These are phyloP conservation scores for Daboia siamensis DNA, from an alignment of 2,113 vertebrate species.

Conservation along the genomic window DNA sequence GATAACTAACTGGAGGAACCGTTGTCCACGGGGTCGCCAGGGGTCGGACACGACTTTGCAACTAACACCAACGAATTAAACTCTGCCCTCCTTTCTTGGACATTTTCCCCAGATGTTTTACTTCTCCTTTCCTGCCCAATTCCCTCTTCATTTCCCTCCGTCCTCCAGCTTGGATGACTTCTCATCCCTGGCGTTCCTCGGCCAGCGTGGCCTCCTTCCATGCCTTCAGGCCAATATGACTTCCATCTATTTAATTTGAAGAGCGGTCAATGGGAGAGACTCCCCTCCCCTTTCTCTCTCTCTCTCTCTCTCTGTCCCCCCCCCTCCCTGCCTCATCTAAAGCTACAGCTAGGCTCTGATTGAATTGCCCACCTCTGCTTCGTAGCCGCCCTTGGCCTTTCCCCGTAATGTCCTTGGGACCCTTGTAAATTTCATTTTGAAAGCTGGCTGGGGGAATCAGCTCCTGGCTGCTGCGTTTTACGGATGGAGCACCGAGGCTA, in stretches of 20 bases:
- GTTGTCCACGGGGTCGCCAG: too few species aligned
- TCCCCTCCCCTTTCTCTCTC: not conserved
- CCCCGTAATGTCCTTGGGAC: not conserved
- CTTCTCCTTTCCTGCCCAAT: not conserved
- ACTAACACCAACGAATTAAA: too few species aligned
- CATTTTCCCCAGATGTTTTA: not conserved
- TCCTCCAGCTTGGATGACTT: not conserved
- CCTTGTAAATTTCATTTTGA: conserved; percentile 1
- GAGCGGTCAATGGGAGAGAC: not conserved
- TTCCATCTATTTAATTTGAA: not conserved
- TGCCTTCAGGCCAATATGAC: not conserved
- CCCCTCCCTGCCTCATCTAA: not conserved
- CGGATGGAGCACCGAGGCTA: not conserved
- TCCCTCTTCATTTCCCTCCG: not conserved
- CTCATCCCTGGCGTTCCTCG: not conserved
- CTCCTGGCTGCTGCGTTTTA: not conserved
- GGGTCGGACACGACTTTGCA: too few species aligned
- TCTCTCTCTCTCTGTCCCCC: not conserved
- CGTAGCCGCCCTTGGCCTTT: not conserved
- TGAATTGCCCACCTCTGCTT: not conserved
- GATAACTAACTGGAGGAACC: not conserved
- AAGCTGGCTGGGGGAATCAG: not conserved
- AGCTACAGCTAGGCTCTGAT: not conserved
- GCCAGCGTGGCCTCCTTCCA: not conserved
- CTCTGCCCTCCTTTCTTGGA: not conserved